Conservation (phyloP, 2,797 vertebrate species). For the Vespertilio murinus region DNA sequence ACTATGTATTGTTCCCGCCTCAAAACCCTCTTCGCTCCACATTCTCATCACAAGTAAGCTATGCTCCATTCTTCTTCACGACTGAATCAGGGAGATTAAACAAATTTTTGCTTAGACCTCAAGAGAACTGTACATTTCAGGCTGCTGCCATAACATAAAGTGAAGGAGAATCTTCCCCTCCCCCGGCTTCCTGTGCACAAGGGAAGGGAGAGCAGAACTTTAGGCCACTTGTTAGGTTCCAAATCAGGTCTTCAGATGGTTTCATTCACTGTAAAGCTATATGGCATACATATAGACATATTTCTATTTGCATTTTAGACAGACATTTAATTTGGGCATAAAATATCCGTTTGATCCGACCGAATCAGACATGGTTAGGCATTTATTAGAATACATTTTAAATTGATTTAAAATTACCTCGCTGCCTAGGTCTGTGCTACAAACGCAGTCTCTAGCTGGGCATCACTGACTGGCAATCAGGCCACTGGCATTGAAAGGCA, state of each 20-base stretch:
- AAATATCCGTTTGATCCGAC: not conserved
- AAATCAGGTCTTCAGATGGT: not conserved
- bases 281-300: not conserved
- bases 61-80: not conserved
- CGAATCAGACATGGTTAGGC: not conserved
- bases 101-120: constrained; percentile 8
- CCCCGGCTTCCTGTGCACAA: not conserved
- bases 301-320: constrained; percentile 13
- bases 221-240: not conserved
- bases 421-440: not conserved
- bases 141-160: not conserved
- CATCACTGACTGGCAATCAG: not conserved
- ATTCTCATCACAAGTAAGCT: not conserved
- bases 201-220: not conserved
- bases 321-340: constrained; percentile 11
- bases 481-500: not conserved
- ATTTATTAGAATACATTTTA: constrained; percentile 17
- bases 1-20: not conserved
- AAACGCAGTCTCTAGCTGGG: not conserved
- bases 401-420: not conserved
- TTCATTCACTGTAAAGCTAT: not conserved
- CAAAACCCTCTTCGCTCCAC: not conserved
- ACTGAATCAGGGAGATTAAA: constrained; percentile 16
- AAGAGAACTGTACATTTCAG: not conserved
- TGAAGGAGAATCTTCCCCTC: not conserved